Conservation (phyloP, 2,888 invertebrate genomes). For the Eupelmus urozonus region DNA sequence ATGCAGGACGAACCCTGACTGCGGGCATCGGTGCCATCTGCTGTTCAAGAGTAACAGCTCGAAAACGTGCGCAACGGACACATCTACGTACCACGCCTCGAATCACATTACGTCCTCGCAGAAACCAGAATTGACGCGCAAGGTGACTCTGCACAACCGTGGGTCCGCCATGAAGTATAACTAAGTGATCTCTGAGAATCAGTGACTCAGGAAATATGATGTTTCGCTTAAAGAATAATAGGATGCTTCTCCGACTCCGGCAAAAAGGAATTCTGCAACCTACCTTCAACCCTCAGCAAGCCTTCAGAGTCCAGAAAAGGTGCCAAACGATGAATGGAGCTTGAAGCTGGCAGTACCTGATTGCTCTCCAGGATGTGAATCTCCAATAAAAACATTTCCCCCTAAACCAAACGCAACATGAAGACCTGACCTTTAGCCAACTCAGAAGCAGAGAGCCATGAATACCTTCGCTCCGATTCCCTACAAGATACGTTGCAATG, state of each 20-base stretch:
- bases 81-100: neutral
- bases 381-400: neutral
- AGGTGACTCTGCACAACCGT: neutral
- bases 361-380: neutral
- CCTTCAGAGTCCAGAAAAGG: neutral
- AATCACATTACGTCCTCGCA: neutral
- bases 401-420: neutral
- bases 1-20: slow-evolving; percentile 61
- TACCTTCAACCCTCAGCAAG: neutral
- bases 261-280: neutral
- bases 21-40: slow-evolving; percentile 69
- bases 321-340: neutral
- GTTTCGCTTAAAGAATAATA: neutral
- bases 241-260: neutral
- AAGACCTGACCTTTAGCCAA: neutral
- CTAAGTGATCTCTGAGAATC: slow-evolving; percentile 1
- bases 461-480: neutral
- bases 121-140: neutral
- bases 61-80: slow-evolving; percentile 12
- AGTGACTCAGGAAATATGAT: slow-evolving; percentile 3
- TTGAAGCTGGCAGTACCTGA: neutral
- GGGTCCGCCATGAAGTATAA: slow-evolving; percentile 1
- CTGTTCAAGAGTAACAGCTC: slow-evolving; percentile 60
- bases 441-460: neutral
- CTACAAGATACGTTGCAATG: neutral